Conservation (phyloP, 2,797 vertebrate species). For the Epinephelus awoara region DNA sequence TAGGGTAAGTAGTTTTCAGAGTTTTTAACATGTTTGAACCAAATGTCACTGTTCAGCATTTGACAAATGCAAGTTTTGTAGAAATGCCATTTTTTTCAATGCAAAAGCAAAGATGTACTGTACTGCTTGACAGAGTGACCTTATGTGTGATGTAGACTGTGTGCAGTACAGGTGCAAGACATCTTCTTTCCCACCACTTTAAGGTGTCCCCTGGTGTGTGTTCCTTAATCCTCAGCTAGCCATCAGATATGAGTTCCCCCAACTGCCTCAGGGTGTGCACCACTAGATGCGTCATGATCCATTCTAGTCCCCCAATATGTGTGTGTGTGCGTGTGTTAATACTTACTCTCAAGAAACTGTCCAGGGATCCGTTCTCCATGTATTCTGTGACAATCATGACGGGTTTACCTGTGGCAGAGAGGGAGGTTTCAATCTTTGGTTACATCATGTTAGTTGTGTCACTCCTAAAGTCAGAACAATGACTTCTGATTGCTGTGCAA, state of each 20-base stretch:
- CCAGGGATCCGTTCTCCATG: constrained; percentile 89
- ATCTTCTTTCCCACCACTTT: background rate
- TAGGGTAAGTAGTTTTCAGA: background rate
- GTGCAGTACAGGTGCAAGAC: constrained; percentile 2
- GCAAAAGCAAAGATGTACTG: background rate
- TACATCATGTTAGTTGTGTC: constrained; percentile 2
- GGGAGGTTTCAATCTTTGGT: background rate
- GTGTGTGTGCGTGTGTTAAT: constrained; percentile 24
- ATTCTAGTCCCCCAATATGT: background rate
- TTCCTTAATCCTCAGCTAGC: constrained; percentile 19
- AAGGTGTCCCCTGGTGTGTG: background rate
- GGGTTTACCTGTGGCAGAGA: constrained; percentile 83
- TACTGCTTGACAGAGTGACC: background rate
- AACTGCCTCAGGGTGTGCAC: background rate
- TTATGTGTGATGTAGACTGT: background rate
- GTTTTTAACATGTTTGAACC: background rate
- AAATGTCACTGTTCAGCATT: background rate
- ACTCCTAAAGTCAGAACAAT: background rate
- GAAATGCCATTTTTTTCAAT: background rate
- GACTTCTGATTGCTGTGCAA: constrained; percentile 1
- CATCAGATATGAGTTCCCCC: background rate
- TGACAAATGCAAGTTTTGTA: background rate
- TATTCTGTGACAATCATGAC: constrained; percentile 90
- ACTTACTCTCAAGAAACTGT: constrained; percentile 88
- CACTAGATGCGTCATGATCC: constrained; percentile 14